Evolutionary conservation across 2,888 invertebrate species (phyloP).

Genomic region (Lottia gigantea): DNA sequence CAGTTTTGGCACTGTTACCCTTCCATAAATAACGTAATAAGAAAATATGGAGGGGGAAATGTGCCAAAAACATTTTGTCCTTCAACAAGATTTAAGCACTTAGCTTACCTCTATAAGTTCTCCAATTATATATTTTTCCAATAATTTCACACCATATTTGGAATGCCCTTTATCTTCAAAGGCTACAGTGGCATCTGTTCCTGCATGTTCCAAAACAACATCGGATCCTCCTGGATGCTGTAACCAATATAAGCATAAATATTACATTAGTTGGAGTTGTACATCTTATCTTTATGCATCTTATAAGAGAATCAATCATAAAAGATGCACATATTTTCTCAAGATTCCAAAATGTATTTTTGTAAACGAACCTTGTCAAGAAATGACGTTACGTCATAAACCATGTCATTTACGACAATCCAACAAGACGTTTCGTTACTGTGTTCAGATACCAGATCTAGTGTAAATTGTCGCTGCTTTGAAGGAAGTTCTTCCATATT

Average conservation of each 20-base stretch:
- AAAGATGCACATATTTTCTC: not conserved
- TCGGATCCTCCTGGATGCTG: conserved; percentile 64
- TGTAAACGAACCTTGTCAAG: conserved; percentile 41
- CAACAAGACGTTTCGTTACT: conserved; percentile 70
- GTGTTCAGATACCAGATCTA: conserved; percentile 51
- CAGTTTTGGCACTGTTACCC: too few species aligned
- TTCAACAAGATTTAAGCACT: too few species aligned
- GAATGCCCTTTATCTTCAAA: conserved; percentile 60
- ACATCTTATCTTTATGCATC: not conserved
- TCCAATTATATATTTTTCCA: conserved; percentile 54
- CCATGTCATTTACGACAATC: conserved; percentile 80
- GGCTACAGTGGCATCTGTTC: conserved; percentile 53
- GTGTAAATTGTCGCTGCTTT: conserved; percentile 26
- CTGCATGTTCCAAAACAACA: conserved; percentile 57
- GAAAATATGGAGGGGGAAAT: too few species aligned
- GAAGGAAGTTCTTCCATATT: too few species aligned
- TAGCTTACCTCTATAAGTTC: conserved; percentile 38
- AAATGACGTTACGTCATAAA: conserved; percentile 77
- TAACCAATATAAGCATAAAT: conserved; percentile 17
- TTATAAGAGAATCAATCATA: not conserved
- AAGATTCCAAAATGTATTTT: too few species aligned
- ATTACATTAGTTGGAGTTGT: not conserved
- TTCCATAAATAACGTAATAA: too few species aligned
- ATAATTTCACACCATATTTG: conserved; percentile 37
- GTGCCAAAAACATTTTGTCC: too few species aligned